Conservation (phyloP, 2,888 invertebrate species). For the Drosophila dives region DNA sequence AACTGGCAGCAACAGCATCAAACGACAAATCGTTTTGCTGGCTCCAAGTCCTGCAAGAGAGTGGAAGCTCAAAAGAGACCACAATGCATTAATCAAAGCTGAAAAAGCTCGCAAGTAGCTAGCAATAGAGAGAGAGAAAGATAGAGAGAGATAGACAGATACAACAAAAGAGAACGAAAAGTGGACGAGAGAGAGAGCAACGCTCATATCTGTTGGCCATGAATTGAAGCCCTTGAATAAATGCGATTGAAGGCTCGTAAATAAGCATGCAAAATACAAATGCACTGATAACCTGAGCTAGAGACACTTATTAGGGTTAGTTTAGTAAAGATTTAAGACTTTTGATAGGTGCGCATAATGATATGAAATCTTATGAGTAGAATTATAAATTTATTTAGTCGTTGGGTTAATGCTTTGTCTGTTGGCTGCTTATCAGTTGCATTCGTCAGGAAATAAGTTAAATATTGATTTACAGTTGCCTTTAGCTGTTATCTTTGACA, state of each 20-base stretch:
- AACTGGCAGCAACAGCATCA: constrained; percentile 68
- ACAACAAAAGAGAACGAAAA: background rate
- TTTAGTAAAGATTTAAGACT: background rate
- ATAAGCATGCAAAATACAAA: constrained; percentile 4
- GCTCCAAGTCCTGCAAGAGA: constrained; percentile 48
- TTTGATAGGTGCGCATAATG: background rate
- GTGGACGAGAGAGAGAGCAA: background rate
- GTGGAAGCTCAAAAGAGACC: constrained; percentile 49
- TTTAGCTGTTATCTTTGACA: constrained; percentile 33
- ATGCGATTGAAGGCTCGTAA: constrained; percentile 15
- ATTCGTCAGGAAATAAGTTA: constrained; percentile 25
- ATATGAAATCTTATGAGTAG: background rate
- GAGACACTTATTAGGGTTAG: background rate
- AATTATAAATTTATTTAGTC: background rate
- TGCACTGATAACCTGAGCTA: constrained; percentile 30
- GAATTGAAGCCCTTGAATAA: constrained; percentile 23
- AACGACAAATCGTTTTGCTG: constrained; percentile 65
- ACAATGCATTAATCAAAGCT: constrained; percentile 56
- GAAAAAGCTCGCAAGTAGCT: constrained; percentile 51
- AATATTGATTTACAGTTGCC: constrained; percentile 53
- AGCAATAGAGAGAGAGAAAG: background rate
- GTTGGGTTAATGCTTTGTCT: background rate
- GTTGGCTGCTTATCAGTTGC: constrained; percentile 30
- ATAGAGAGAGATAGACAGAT: background rate
- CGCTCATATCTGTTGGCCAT: constrained; percentile 25